phyloP scores from a whole-genome alignment of 2,888 invertebrate genomes.

The Scaptomyza parva region DNA sequence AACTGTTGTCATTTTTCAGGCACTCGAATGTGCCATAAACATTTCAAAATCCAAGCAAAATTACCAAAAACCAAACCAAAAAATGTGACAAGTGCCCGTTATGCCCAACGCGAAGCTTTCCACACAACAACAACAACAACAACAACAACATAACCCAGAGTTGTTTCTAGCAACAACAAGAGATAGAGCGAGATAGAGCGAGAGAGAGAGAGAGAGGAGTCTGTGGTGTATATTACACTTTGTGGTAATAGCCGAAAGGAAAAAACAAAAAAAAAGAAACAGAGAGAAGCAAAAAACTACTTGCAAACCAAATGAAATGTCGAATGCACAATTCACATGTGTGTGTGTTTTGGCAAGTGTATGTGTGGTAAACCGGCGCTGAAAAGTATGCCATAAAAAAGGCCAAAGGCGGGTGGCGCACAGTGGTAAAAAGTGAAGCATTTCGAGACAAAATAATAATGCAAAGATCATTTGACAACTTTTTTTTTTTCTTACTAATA shows the following conservation, averaged over 20 bases:
- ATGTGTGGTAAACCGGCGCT: constrained; percentile 14
- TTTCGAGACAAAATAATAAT: not conserved
- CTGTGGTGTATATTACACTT: constrained; percentile 39
- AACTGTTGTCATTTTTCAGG: constrained; percentile 21
- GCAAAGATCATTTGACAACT: too few relatives aligned
- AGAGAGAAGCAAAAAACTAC: too few relatives aligned
- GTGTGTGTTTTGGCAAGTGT: not conserved
- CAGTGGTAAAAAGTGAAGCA: not conserved
- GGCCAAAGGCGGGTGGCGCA: constrained; percentile 17
- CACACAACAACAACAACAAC: constrained; percentile 1
- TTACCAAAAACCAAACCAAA: constrained; percentile 39
- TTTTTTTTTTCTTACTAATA: too few relatives aligned
- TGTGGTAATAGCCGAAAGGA: constrained; percentile 22
- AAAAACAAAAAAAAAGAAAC: constrained; percentile 26
- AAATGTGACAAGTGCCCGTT: constrained; percentile 40
- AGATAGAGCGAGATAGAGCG: not conserved
- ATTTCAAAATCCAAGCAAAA: constrained; percentile 30
- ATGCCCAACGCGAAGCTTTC: constrained; percentile 17
- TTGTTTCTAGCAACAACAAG: not conserved
- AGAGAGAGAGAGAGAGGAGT: constrained; percentile 2
- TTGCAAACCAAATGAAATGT: constrained; percentile 33
- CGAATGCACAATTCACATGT: constrained; percentile 2
- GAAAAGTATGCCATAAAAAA: constrained; percentile 40
- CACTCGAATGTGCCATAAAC: constrained; percentile 44
- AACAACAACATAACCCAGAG: not conserved